These are phyloP conservation scores for Rhimphoctona megacephalus DNA, from an alignment of 2,888 invertebrate genomes.

Conservation along the genomic window DNA sequence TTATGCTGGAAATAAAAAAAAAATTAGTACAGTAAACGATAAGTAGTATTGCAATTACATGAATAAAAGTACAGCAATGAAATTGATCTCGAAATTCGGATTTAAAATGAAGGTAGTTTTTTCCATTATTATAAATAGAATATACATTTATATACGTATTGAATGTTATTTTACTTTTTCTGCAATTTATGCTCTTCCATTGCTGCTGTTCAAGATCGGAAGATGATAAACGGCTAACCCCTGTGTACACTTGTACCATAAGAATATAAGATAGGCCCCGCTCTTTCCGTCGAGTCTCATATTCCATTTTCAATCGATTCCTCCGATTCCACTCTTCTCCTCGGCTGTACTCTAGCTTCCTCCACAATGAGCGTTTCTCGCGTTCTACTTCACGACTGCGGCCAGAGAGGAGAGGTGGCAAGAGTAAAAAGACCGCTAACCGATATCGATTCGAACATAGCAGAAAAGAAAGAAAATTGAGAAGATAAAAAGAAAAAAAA, in stretches of 20 bases:
- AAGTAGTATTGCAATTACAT: too few species aligned
- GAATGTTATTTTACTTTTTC: not conserved
- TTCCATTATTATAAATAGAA: not conserved
- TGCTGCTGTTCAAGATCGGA: constrained; percentile 35
- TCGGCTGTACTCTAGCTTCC: constrained; percentile 39
- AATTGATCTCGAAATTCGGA: not conserved
- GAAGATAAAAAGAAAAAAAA: constrained; percentile 50
- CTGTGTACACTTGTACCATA: constrained; percentile 59
- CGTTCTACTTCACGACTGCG: constrained; percentile 59
- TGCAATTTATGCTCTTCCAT: constrained; percentile 5
- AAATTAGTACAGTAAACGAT: too few species aligned
- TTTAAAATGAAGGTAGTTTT: not conserved
- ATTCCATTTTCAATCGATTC: constrained; percentile 60
- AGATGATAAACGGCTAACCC: constrained; percentile 71
- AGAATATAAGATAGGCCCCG: constrained; percentile 48
- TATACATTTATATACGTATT: not conserved
- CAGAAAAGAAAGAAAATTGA: constrained; percentile 22
- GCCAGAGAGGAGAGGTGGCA: constrained; percentile 3
- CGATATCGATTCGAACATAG: constrained; percentile 74
- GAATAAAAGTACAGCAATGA: not conserved
- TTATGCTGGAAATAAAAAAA: too few species aligned
- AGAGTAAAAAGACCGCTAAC: constrained; percentile 63
- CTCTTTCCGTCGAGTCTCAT: constrained; percentile 39
- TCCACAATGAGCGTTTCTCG: constrained; percentile 48
- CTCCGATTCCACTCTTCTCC: constrained; percentile 5